Conservation (phyloP, 2,113 vertebrate species). For the Anguilla japonica region DNA sequence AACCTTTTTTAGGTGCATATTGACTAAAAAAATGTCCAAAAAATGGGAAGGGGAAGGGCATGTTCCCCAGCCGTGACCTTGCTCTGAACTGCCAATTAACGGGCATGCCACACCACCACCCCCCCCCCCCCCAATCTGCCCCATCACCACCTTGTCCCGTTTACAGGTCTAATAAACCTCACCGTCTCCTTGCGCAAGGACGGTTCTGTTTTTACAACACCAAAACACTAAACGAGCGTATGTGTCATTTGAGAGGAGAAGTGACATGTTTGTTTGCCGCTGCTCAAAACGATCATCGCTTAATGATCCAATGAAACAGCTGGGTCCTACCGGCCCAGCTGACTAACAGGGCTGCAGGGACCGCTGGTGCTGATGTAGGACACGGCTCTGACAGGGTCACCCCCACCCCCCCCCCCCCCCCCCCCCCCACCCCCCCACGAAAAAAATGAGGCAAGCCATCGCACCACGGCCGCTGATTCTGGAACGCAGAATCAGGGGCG, state of each 20-base stretch:
- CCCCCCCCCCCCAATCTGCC: background rate
- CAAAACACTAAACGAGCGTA: background rate
- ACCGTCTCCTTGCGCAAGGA: background rate
- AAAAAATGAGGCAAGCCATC: background rate
- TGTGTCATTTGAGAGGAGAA: background rate
- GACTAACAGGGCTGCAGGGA: background rate
- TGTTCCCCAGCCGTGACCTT: background rate
- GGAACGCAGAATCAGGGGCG: too few species aligned
- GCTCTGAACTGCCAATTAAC: conserved; percentile 21
- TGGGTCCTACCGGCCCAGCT: background rate
- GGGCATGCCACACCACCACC: background rate
- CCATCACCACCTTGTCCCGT: background rate
- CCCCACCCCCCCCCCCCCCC: background rate
- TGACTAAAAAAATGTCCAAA: background rate
- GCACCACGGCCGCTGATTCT: background rate
- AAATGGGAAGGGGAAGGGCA: background rate
- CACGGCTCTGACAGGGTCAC: background rate
- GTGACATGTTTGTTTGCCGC: background rate
- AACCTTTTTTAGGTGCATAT: background rate
- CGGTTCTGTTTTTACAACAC: background rate
- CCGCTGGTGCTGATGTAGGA: background rate
- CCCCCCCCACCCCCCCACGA: too few species aligned
- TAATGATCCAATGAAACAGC: background rate
- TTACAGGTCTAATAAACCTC: background rate
- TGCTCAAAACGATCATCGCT: background rate